Evolutionary conservation across 2,797 vertebrate species (phyloP).

Genomic region (Petrocephalus sullivani): DNA sequence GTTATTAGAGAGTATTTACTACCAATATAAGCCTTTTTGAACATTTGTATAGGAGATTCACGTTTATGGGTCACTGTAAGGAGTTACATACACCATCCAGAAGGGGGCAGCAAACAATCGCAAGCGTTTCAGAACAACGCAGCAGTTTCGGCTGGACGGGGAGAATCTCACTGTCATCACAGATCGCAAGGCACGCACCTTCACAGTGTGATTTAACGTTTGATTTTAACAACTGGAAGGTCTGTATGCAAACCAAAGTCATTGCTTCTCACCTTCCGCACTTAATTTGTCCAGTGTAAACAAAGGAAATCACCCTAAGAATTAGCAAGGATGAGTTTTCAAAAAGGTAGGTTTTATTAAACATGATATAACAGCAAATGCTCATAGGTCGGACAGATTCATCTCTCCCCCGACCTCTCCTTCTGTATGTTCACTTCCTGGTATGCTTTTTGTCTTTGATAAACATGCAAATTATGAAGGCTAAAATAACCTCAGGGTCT

Average conservation of each 20-base stretch:
- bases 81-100: neutral
- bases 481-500: constrained; percentile 36
- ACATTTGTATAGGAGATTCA: neutral
- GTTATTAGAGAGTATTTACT: neutral
- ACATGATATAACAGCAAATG: constrained; percentile 66
- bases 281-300: neutral
- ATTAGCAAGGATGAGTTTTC: constrained; percentile 29
- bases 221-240: neutral
- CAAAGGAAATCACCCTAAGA: neutral
- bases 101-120: neutral
- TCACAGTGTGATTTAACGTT: neutral
- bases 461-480: constrained; percentile 59
- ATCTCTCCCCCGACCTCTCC: constrained; percentile 36
- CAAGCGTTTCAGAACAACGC: neutral
- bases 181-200: neutral
- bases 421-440: constrained; percentile 32
- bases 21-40: neutral
- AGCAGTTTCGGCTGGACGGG: neutral
- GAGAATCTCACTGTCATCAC: neutral
- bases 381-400: constrained; percentile 51
- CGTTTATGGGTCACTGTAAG: neutral
- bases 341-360: constrained; percentile 63
- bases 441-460: constrained; percentile 48
- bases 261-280: neutral
- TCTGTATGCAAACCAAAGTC: neutral